Evolutionary conservation across 2,888 invertebrate genomes (phyloP).

Genomic region (Darwinula stevensoni): DNA sequence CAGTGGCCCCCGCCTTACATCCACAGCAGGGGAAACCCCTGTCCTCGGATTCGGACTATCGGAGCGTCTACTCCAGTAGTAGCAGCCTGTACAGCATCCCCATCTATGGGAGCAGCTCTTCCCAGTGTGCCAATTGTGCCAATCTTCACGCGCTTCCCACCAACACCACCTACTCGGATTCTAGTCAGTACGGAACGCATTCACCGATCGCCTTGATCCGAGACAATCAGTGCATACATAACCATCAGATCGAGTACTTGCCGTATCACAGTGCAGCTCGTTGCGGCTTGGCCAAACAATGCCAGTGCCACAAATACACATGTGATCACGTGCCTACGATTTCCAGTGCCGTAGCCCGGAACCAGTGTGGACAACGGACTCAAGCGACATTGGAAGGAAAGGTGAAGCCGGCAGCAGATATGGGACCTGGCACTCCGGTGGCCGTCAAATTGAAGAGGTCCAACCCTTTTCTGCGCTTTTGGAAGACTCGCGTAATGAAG

Average conservation of each 20-base stretch:
- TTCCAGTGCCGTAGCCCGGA: too few relatives aligned
- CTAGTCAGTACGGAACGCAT: slow-evolving; percentile 1
- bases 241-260: background rate
- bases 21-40: slow-evolving; percentile 1
- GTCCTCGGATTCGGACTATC: background rate
- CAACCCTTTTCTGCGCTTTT: too few relatives aligned
- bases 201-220: background rate
- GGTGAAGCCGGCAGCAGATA: background rate
- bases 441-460: too few relatives aligned
- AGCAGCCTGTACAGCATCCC: background rate
- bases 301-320: too few relatives aligned
- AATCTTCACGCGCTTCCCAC: background rate
- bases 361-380: background rate
- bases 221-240: background rate
- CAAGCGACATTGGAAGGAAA: background rate
- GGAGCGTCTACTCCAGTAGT: background rate
- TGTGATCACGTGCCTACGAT: too few relatives aligned
- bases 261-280: background rate
- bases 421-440: too few relatives aligned
- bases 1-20: background rate
- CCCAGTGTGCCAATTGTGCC: too few relatives aligned
- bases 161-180: background rate
- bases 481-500: too few relatives aligned
- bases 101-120: background rate
- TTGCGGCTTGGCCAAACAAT: too few relatives aligned